Evolutionary conservation across 2,797 vertebrate species (phyloP), one percentile per base, ranked within the genome.

Genomic region (Squalus acanthias): DNA sequence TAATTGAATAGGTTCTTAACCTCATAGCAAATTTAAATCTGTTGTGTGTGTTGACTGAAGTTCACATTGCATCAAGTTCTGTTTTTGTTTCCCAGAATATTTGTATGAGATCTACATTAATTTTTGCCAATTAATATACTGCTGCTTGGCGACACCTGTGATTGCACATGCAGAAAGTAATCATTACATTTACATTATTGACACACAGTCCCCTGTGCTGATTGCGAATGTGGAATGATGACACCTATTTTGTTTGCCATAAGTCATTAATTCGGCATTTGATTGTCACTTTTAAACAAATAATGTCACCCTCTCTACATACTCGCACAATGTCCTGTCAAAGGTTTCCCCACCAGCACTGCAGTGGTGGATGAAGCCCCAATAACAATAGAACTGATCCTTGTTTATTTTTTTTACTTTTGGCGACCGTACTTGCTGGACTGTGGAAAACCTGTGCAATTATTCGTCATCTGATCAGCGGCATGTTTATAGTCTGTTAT

Each of bases 281-380:
- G 67, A 95, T 95, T 70, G 39, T n/a, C 57, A 63, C 88, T 91
- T 91, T 91, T 91, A 63, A 91, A 63, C n/a, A 63, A n/a, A 29
- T 63, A n/a, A 22, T 91, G 53, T 26, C 88, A 91, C 29, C 57
- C 13, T 91, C 12, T 63, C 33, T 13, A n/a, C 15, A 17, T 1
- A 33, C 57, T 91, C 20, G 13, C 88, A 63, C 60, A 33, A 91
- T 89, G 33, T 63, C 88, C 57, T 91, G 57, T 60, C 29, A 63
- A 91, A 91, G 29, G 3, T 63, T 91, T 91, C 20, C 57, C 88
- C 88, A 91, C 15, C 26, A 63, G 88, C 13, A 63, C 33, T 63
- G n/a, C 7, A 7, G 1, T 85, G 82, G 2, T 10, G n/a, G 91
- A 69, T 24, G 91, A 93, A 46, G 17, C n/a, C 63, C 69, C 39